Percentiles rank a stretch among this genome's conserved stretches.
These are phyloP conservation scores for Nemapogon koenigi DNA, from an alignment of 2,888 invertebrate genomes.

Conservation along the genomic window DNA sequence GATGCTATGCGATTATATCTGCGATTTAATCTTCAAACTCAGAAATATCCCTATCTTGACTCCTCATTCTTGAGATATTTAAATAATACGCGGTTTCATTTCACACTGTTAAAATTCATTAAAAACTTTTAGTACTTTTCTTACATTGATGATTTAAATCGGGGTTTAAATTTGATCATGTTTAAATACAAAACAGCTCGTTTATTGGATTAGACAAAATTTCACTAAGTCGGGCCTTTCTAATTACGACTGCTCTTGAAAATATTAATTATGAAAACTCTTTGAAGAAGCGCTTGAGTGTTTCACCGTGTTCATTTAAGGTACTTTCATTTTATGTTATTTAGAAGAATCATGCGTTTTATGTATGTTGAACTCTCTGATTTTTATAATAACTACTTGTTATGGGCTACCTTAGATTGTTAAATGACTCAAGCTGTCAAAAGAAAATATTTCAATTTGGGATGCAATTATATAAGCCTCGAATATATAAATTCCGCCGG, in stretches of 20 bases:
- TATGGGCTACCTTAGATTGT: background rate
- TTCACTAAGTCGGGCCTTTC: conserved; percentile 6
- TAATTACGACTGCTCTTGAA: conserved; percentile 6
- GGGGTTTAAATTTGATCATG: background rate
- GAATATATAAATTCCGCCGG: no score
- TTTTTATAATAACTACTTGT: no score
- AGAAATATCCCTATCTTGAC: background rate
- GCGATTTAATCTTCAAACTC: conserved; percentile 7
- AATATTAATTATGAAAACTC: conserved; percentile 10
- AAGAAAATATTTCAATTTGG: no score
- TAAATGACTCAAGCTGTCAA: no score
- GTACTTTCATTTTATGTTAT: no score
- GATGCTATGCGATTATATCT: conserved; percentile 6
- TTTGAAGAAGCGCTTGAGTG: conserved; percentile 2
- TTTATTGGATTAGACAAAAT: conserved; percentile 9
- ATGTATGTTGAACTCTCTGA: no score
- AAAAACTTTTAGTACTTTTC: background rate
- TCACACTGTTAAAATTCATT: background rate
- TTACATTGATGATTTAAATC: background rate
- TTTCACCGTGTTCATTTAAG: no score
- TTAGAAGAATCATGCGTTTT: no score
- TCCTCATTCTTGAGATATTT: background rate
- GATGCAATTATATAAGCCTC: no score
- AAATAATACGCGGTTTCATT: background rate
- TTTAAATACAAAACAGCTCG: background rate